A percentile compares a stretch with the other conserved stretches of the same genome.
Evolutionary conservation across 2,113 vertebrate genomes (phyloP).

Genomic region (Acanthochromis polyacanthus): DNA sequence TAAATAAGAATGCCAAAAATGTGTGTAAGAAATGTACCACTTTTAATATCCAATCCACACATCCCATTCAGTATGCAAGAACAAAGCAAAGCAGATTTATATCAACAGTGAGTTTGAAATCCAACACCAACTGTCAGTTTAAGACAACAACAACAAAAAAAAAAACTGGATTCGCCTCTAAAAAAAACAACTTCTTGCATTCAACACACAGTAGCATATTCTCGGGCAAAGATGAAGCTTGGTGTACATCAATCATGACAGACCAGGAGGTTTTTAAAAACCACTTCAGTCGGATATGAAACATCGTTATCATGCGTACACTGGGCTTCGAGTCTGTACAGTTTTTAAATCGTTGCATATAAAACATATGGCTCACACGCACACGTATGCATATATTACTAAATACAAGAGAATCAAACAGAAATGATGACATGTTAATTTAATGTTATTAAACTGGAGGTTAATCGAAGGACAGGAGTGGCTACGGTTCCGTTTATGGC

Average conservation of each 20-base stretch:
- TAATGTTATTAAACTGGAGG: background rate
- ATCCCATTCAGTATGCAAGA: slow-evolving; percentile 69
- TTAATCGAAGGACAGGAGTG: background rate
- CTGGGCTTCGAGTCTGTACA: slow-evolving; percentile 17
- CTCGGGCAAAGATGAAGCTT: slow-evolving; percentile 27
- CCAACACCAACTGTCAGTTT: slow-evolving; percentile 70
- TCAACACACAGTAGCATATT: slow-evolving; percentile 65
- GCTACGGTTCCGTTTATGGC: slow-evolving; percentile 10
- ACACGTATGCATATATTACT: slow-evolving; percentile 36
- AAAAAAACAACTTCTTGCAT: slow-evolving; percentile 42
- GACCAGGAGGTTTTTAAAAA: slow-evolving; percentile 21
- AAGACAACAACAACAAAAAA: slow-evolving; percentile 35
- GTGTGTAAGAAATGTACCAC: slow-evolving; percentile 80
- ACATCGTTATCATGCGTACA: slow-evolving; percentile 51
- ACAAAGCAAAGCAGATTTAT: slow-evolving; percentile 69
- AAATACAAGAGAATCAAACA: slow-evolving; percentile 42
- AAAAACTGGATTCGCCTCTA: slow-evolving; percentile 47
- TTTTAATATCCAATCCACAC: slow-evolving; percentile 82
- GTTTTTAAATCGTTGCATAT: slow-evolving; percentile 44
- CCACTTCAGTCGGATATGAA: slow-evolving; percentile 49
- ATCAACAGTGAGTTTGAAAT: slow-evolving; percentile 62
- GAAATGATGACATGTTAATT: slow-evolving; percentile 31
- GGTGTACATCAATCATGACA: slow-evolving; percentile 42
- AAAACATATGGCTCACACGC: slow-evolving; percentile 48
- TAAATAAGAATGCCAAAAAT: slow-evolving; percentile 1